Base-by-base conservation (phyloP, 2,113 vertebrate species). In the Leptosomus discolor region DNA sequence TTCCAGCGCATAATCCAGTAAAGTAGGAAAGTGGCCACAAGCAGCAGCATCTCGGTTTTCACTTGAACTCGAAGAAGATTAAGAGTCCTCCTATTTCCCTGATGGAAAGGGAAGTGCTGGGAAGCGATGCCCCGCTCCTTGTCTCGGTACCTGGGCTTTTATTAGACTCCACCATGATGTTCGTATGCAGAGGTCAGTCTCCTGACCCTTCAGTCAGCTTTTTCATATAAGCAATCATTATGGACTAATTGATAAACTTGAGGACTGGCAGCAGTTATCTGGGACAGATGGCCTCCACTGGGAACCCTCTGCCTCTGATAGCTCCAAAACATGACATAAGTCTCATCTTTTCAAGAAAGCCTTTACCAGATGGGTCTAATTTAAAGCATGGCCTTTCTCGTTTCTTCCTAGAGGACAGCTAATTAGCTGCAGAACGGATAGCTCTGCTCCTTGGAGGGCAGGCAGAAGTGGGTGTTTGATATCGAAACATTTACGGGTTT, bases 1-100 rank as follows among this genome's bases (percentile, higher is more conserved):
- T 70, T 11, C 6, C 7, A 29, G 22, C 3, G 0, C 19, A 12
- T 26, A 1, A 29, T 69, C 26, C 32, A 23, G 0, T 9, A 4
- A 3, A 57, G 37, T 5, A 50, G 89, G 32, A 36, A 17, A 12
- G 54, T 4, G 19, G 41, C 64, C 36, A 29, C 37, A 9, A 36
- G 50, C 60, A 58, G 54, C 50, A 74, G 15, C 18, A 22, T 30
- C 29, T 64, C 0, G 1, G 19, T 53, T 74, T 53, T 21, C 60
- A 1, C 36, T 18, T 16, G n/a, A 9, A 1, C 45, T 60, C 32
- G 8, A 17, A 37, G 24, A n/a, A 8, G 29, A 58, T 11, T 24
- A 24, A 32, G 3, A 51, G 67, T 58, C 15, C n/a, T 24, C 32
- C 7, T 60, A 0, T 23, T 24, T 20, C 6, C 30, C 17, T 4